Evolutionary conservation across 2,797 vertebrate species (phyloP), one percentile per base, ranked within the genome.

Genomic region (Podarcis lilfordi): DNA sequence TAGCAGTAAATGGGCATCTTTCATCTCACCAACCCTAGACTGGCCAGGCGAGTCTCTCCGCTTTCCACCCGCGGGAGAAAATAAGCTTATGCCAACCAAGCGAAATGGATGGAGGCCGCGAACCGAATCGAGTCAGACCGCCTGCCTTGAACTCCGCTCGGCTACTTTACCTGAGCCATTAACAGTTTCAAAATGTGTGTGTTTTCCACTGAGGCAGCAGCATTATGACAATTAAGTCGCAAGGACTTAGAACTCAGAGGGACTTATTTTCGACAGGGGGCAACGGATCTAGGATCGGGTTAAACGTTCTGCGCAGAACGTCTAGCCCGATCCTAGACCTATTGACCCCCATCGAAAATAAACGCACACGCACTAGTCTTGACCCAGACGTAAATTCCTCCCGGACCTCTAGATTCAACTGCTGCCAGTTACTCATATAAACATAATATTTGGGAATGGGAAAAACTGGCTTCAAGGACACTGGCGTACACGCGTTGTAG

Each of bases 331-430:
- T 55, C 50, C 50, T 55, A 55, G 13, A 55, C 50, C 50, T 55
- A 15, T 55, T 55, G 50, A 55, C 50, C 50, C 13, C 50, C 37
- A 13, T n/a, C 77, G 23, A 45, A n/a, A 27, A 69, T 15, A 45
- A 3, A n/a, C 19, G 8, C n/a, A 1, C 6, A 2, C 4, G 11
- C 6, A 11, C 43, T 17, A 1, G 13, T 61, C n/a, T 61, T 10
- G 1, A 35, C 10, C 43, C n/a, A 10, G 43, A 23, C 8, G 2
- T 21, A 29, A 50, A 45, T 21, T 11, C 32, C 8, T 23, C 37
- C 6, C 10, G 27, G 17, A 23, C 8, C 55, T 25, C 27, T 13
- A 19, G 35, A 40, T 21, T 59, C 23, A 7, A 72, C 25, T 4
- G 19, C 9, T 4, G 10, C 15, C 17, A 13, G 66, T 32, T 61